phyloP scores from a whole-genome alignment of 2,888 invertebrate species.

The Scelioninae gen. 1 region DNA sequence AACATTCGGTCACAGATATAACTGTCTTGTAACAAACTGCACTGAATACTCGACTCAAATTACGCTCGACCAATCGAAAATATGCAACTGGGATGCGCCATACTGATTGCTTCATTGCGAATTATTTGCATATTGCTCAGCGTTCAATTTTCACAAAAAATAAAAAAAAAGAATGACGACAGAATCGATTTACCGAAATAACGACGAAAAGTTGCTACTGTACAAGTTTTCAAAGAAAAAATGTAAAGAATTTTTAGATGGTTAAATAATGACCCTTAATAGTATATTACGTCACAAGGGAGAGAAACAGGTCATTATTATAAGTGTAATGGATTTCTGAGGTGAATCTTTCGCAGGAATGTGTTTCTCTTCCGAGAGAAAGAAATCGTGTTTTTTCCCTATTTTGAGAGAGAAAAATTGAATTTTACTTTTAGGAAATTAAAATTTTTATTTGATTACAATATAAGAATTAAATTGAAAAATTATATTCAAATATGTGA shows the following conservation, averaged over 20 bases:
- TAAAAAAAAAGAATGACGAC: background rate
- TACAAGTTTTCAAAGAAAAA: slow-evolving; percentile 17
- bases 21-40: slow-evolving; percentile 45
- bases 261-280: slow-evolving; percentile 3
- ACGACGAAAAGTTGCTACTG: slow-evolving; percentile 5
- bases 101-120: slow-evolving; percentile 22
- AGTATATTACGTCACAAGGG: too few species aligned
- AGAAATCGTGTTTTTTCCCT: too few species aligned
- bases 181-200: slow-evolving; percentile 15
- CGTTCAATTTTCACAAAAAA: slow-evolving; percentile 4
- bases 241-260: background rate
- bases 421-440: too few species aligned
- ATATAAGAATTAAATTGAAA: too few species aligned
- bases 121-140: slow-evolving; percentile 41
- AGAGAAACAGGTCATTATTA: too few species aligned
- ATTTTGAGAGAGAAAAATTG: too few species aligned
- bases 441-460: too few species aligned
- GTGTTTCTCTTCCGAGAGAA: too few species aligned
- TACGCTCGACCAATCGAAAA: slow-evolving; percentile 20
- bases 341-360: too few species aligned
- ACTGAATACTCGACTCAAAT: slow-evolving; percentile 5
- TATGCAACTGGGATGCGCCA: slow-evolving; percentile 8
- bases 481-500: too few species aligned
- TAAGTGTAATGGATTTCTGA: too few species aligned
- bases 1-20: slow-evolving; percentile 32